Evolutionary conservation across 2,797 vertebrate species (phyloP), one percentile per base, ranked within the genome.

Genomic region (Naso thynnoides): DNA sequence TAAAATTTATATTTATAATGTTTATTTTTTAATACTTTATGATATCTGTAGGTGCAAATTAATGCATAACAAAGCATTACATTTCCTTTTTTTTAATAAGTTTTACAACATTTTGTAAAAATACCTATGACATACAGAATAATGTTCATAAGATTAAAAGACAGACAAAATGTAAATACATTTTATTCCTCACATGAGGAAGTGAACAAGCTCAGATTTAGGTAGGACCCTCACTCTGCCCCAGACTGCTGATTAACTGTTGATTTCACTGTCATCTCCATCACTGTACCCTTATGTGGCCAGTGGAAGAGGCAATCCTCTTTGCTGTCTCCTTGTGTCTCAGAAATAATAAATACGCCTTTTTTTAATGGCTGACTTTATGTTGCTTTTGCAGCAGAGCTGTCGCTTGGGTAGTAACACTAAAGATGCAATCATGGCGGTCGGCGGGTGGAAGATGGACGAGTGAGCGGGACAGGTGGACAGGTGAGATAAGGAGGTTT

Each of bases 401-500:
- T 90, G 92, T 92, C 83, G 84, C 86, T 89, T 61, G 83, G 89
- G 85, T 82, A 83, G 85, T 88, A 88, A 89, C 91, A 87, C 90
- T 93, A 89, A 91, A 94, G 92, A 94, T 94, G 92, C 86, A 93
- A 93, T 94, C 92, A 90, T 61, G 42, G 90, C 49, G 52, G 82
- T 83, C 70, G 84, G 72, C 79, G 72, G 88, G 84, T 66, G 62
- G 88, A 92, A 93, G 90, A 93, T 90, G 91, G 94, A 94, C 87
- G 88, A 89, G 88, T 86, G 91, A 90, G 88, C 70, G 84, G 92
- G 90, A 93, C 93, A 94, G 92, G 92, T 94, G 93, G 92, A 94
- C 93, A 94, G 92, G 92, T 93, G 92, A 92, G 93, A 94, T 93
- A 94, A 94, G 93, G 79, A 92, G 91, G 90, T 88, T 92, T 89